Percentiles rank a stretch among this genome's conserved stretches.
Evolutionary conservation across 2,797 vertebrate species (phyloP).

Genomic region (Geotrypetes seraphini): DNA sequence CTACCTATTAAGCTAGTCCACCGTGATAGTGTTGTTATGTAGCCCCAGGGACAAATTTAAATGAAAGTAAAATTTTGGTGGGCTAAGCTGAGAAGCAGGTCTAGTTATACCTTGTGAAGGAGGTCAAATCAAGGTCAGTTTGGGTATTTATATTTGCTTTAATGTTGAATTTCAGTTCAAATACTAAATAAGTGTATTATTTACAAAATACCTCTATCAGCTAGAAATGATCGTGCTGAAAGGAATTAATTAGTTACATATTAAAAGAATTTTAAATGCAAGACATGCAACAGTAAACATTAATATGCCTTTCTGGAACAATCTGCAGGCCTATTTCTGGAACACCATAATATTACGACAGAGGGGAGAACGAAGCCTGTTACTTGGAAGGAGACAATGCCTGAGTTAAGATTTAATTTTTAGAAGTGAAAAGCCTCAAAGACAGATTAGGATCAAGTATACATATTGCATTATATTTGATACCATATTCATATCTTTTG

Average conservation of each 20-base stretch:
- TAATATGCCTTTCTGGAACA: constrained; percentile 16
- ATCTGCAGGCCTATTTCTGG: constrained; percentile 14
- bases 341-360: constrained; percentile 25
- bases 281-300: constrained; percentile 27
- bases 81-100: no score
- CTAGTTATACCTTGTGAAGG: no score
- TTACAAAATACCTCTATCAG: constrained; percentile 32
- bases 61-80: no score
- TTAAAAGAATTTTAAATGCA: constrained; percentile 43
- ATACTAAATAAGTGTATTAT: constrained; percentile 13
- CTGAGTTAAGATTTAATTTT: constrained; percentile 25
- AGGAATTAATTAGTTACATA: constrained; percentile 42
- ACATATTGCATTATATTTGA: no score
- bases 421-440: constrained; percentile 5
- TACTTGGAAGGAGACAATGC: constrained; percentile 14
- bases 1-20: no score
- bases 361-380: constrained; percentile 18
- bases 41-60: no score
- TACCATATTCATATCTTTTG: no score
- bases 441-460: no score
- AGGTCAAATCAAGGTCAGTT: neutral
- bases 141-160: constrained; percentile 9
- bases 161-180: constrained; percentile 15
- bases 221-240: constrained; percentile 24
- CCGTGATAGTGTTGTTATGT: no score